Percentiles rank a stretch among this genome's conserved stretches.
phyloP scores from a whole-genome alignment of 2,113 vertebrate species.

The Urocynchramus pylzowi region DNA sequence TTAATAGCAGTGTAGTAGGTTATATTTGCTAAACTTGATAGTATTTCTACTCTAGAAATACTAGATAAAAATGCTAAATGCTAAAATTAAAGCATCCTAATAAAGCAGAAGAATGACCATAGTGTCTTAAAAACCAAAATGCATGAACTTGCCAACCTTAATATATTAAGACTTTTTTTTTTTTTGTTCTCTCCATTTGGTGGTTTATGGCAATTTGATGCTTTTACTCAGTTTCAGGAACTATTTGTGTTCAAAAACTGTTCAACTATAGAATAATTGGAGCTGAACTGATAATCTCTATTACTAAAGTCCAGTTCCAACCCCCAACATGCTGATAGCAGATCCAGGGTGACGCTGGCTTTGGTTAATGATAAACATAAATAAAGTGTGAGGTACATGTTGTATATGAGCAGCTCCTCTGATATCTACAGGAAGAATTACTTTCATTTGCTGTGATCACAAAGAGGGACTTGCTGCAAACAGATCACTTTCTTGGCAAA shows the following conservation, averaged over 20 bases:
- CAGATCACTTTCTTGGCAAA: not conserved
- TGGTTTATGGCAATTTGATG: not conserved
- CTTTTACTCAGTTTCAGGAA: not conserved
- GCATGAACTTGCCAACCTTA: not conserved
- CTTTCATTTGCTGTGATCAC: not conserved
- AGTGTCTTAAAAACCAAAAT: not conserved
- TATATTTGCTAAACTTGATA: not conserved
- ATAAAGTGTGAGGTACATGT: not conserved
- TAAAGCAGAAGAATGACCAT: not conserved
- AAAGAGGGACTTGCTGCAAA: not conserved
- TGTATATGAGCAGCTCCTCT: not conserved
- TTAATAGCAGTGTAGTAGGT: not conserved
- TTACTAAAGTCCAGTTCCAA: not conserved
- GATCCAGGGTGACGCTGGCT: not conserved
- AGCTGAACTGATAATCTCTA: not conserved
- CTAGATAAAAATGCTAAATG: not conserved
- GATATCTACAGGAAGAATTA: not conserved
- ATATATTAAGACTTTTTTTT: not conserved
- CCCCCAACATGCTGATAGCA: not conserved
- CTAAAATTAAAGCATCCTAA: not conserved
- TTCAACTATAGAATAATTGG: not conserved
- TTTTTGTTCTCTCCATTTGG: not conserved
- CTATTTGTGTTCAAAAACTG: not conserved
- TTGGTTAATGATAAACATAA: slow-evolving; percentile 41
- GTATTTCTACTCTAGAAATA: not conserved